Base-by-base conservation (phyloP, 2,888 invertebrate species). In the Netelia inedita region DNA sequence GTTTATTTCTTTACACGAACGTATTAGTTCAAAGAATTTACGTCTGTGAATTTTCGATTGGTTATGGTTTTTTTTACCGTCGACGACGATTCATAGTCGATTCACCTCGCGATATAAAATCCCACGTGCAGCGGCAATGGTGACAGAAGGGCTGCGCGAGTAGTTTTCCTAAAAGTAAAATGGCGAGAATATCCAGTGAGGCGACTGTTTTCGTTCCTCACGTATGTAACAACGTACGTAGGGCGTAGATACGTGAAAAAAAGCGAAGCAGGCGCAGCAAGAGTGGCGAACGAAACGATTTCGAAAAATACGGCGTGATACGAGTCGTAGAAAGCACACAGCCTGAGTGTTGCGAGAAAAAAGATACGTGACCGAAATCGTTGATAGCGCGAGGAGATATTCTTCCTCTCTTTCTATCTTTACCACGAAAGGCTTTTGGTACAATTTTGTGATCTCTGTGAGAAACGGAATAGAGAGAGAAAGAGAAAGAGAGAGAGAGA, bases 281-380 rank as follows among this genome's bases (percentile, higher is more conserved):
- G 50, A 21, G 74, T 79, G 57, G 50, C 59, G 65, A 72, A 85
- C 43, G 53, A 82, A 79, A 75, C 82, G 82, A 82, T 82, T 82
- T 63, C 23, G 69, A 79, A 82, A 82, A 82, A 82, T 71, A 74
- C 83, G 55, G 10, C 8, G 23, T 19, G 43, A 57, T 75, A 50
- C 16, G 73, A 59, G 50, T 79, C 85, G 82, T 65, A 16, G 35
- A 72, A 79, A 50, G 41, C 55, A 72, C 55, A 72, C 78, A 53
- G 19, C 23, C 53, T 43, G 61, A 59, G 3, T 63, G 78, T 81
- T 61, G 82, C 73, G 79, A 79, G 69, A 55, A 79, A 81, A 55
- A 71, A 61, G 75, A 55, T 75, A 85, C 85, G 85, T 85, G 85
- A 85, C 85, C 78, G 75, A 72, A 85, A 85, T 85, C 66, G 65